These are phyloP conservation scores for Pangasius macronema DNA, from an alignment of 2,797 vertebrate species.

Conservation along the genomic window DNA sequence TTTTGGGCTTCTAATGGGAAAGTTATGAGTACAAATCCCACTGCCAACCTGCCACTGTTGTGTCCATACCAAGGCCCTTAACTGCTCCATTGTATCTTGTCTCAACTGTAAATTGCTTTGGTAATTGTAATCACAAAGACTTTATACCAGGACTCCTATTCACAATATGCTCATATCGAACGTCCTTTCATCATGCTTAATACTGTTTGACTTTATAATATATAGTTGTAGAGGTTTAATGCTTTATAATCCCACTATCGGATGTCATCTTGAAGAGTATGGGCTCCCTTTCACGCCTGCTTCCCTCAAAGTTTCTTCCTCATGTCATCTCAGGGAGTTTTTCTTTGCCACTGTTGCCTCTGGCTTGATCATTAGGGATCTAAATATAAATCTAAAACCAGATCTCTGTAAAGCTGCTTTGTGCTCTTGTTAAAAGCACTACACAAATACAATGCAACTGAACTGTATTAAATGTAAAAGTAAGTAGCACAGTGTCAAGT, in stretches of 20 bases:
- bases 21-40: neutral
- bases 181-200: neutral
- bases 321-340: neutral
- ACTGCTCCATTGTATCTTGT: neutral
- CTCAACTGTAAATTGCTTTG: neutral
- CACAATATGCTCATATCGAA: neutral
- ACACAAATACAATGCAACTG: neutral
- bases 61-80: neutral
- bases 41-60: neutral
- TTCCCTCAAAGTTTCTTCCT: neutral
- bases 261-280: neutral
- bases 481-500: neutral
- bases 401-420: neutral
- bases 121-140: neutral
- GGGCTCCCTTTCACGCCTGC: neutral
- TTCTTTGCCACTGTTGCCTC: neutral
- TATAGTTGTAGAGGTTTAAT: neutral
- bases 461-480: neutral
- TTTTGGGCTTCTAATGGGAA: neutral
- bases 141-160: neutral
- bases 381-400: neutral
- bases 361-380: slow-evolving; percentile 4
- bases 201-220: neutral
- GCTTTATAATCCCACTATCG: neutral
- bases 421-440: neutral